Conservation (phyloP, 2,888 invertebrate species). For the Dryococelus australis region DNA sequence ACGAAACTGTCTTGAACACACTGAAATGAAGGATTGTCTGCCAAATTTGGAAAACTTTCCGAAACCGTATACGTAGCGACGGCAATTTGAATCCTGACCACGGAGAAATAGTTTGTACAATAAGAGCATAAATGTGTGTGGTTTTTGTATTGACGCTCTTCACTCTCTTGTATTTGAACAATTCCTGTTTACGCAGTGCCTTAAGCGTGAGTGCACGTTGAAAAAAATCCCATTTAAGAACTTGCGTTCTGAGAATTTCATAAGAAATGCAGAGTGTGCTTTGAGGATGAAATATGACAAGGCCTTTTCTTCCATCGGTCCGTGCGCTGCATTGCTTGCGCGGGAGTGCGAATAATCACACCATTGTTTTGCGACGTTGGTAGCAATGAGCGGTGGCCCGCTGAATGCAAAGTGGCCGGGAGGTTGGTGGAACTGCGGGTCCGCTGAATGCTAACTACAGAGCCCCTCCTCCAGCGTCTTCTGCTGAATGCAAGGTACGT, state of each 20-base stretch:
- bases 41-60: no score
- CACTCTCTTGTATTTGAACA: background rate
- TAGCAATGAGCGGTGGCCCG: background rate
- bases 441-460: conserved; percentile 16
- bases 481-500: conserved; percentile 1
- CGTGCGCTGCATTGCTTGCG: background rate
- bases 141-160: background rate
- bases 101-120: no score
- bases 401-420: conserved; percentile 8
- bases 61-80: no score
- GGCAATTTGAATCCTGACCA: no score
- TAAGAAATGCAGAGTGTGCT: background rate
- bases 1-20: no score
- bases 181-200: background rate
- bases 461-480: background rate
- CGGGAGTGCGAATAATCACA: background rate
- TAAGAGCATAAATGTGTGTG: no score
- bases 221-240: background rate
- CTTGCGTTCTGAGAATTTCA: background rate
- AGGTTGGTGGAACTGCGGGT: background rate
- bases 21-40: no score
- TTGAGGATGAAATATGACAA: background rate
- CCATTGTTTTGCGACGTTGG: conserved; percentile 16
- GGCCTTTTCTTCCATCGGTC: background rate
- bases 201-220: background rate